Percentiles rank a stretch among this genome's conserved stretches.
Evolutionary conservation across 2,888 invertebrate species (phyloP).

Genomic region (Sceliomorpha sp.): DNA sequence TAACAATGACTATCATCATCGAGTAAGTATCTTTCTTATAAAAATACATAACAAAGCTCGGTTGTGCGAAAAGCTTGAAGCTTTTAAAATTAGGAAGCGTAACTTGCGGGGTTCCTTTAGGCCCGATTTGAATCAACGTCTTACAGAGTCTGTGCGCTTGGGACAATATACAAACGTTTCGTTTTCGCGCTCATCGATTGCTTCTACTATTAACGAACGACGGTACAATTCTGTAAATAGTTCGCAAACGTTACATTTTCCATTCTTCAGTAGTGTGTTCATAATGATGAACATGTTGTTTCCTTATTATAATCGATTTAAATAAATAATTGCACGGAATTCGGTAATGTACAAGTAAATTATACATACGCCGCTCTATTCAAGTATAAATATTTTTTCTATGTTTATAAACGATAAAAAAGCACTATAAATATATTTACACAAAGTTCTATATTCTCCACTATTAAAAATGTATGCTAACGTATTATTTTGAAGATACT

Average conservation of each 20-base stretch:
- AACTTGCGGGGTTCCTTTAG: constrained; percentile 63
- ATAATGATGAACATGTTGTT: too few relatives aligned
- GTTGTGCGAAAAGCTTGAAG: constrained; percentile 71
- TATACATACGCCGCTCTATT: too few relatives aligned
- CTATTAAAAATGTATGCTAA: too few relatives aligned
- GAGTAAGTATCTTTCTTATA: constrained; percentile 73
- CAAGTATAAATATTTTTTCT: too few relatives aligned
- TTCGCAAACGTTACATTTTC: constrained; percentile 2
- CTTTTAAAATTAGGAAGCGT: constrained; percentile 62
- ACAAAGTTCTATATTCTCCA: too few relatives aligned
- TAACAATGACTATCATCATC: constrained; percentile 66
- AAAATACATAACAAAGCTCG: constrained; percentile 79
- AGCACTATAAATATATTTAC: too few relatives aligned
- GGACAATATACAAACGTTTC: constrained; percentile 10
- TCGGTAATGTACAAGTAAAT: constrained; percentile 36
- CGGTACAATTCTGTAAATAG: not conserved
- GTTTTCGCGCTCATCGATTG: constrained; percentile 3
- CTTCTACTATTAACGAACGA: not conserved
- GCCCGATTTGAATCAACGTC: constrained; percentile 56
- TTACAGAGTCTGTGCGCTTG: constrained; percentile 60
- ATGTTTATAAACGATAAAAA: too few relatives aligned
- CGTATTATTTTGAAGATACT: too few relatives aligned
- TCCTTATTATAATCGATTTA: not conserved
- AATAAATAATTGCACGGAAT: constrained; percentile 14
- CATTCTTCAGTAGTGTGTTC: too few relatives aligned